Evolutionary conservation across 2,797 vertebrate species (phyloP), one percentile per base, ranked within the genome.

Genomic region (Acanthornis magna): DNA sequence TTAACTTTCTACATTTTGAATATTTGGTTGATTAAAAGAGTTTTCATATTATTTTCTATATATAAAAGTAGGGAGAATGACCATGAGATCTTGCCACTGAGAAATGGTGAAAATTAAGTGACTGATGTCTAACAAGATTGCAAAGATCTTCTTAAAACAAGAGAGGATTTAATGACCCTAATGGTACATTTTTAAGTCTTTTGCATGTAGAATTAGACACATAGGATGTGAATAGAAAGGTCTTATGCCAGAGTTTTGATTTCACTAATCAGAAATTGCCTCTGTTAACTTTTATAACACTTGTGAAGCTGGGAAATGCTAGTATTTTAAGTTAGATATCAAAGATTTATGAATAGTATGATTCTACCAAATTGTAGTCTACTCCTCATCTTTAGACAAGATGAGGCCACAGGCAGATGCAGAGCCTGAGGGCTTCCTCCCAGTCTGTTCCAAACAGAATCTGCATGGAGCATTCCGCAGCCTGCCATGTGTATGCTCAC

Each of bases 1-100:
- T 92, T 86, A 63, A 22, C 38, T 85, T 82, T 50, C 10, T 32
- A 53, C 10, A 32, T 85, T 93, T 89, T 85, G 60, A 97, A 93
- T 80, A 65, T 83, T 80, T 58, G 16, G n/a, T 92, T 85, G 42
- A 76, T 89, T 91, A 80, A 81, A 62, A 48, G 55, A 57, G 18
- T 18, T 93, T 95, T 91, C 6, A 50, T 78, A 7, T 27, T 82
- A 18, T 10, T 65, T 9, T 21, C 54, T 68, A 4, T 14, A 45
- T 30, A 65, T 55, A 93, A 91, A 72, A 51, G 9, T 38, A 60
- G 6, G 5, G 9, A 83, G 42, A 71, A 77, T 76, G 29, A 16
- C 6, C 34, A 63, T 25, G 47, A 70, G 8, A 53, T 80, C 90
- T 80, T 53, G 6, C 23, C 22, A 26, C 5, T 32, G 61, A 71